Percentiles rank a stretch among this genome's conserved stretches.
phyloP scores from a whole-genome alignment of 1,140 invertebrate species.

The Venustaconcha ellipsiformis region DNA sequence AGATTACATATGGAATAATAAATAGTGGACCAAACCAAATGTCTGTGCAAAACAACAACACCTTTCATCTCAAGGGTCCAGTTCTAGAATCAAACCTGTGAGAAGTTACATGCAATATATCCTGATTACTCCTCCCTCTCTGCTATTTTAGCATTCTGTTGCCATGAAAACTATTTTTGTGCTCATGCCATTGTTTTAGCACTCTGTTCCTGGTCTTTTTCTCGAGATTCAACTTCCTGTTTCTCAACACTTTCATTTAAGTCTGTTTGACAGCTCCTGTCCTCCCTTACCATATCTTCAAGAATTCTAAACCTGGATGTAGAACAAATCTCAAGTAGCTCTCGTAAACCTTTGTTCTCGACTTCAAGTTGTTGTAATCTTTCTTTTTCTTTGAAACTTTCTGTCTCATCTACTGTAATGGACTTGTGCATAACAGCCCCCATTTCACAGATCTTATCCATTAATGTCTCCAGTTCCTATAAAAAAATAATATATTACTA shows the following conservation, averaged over 20 bases:
- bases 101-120: too few relatives aligned
- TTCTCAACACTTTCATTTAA: neutral
- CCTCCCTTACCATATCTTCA: constrained; percentile 16
- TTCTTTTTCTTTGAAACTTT: constrained; percentile 80
- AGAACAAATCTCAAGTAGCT: constrained; percentile 63
- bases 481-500: constrained; percentile 6
- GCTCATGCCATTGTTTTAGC: too few relatives aligned
- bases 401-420: constrained; percentile 84
- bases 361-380: constrained; percentile 79
- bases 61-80: too few relatives aligned
- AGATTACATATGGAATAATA: too few relatives aligned
- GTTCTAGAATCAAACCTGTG: too few relatives aligned
- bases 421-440: constrained; percentile 93
- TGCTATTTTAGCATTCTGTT: too few relatives aligned
- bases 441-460: constrained; percentile 96
- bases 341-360: constrained; percentile 82
- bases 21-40: too few relatives aligned
- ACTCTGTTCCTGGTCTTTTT: constrained; percentile 27
- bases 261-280: constrained; percentile 36
- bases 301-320: constrained; percentile 51
- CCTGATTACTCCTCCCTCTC: too few relatives aligned
- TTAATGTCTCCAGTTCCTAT: constrained; percentile 71
- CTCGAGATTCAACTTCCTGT: neutral
- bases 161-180: too few relatives aligned
- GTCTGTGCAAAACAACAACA: too few relatives aligned